Evolutionary conservation across 2,113 vertebrate genomes (phyloP), one percentile per base, ranked within the genome.

Genomic region (Lagopus muta): DNA sequence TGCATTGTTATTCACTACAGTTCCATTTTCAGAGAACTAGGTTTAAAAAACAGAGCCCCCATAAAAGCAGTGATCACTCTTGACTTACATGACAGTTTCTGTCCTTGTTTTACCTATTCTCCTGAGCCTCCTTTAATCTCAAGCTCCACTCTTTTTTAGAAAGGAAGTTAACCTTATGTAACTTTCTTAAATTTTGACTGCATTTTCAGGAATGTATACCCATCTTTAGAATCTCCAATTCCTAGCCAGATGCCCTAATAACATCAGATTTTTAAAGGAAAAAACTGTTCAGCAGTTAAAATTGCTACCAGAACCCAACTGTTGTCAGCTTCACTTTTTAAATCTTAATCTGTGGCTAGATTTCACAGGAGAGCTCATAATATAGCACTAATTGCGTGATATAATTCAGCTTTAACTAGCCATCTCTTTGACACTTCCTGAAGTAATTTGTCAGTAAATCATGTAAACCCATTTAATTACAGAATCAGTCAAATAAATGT

Each of bases 401-500:
- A 88, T 77, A 94, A 86, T 47, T 86, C 67, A 86, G 62, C 17
- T 91, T 74, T 91, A 89, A 93, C 81, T 89, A 82, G 67, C 67
- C 45, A 71, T 71, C 73, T 89, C 67, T 62, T 61, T 71, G 67
- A 78, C 57, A 55, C 42, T 86, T 91, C 67, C 74, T 74, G n/a
- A 77, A 93, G 57, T 82, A 74, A 86, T 91, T 62, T 89, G 34
- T 66, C 88, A 32, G 8, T 76, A 80, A 92, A 76, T 76, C 60
- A 25, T 76, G 48, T 71, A 92, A 88, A 94, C 85, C 36, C 76
- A 88, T 80, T 88, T 88, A 80, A 92, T 92, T 92, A 82, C 42
- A 84, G 52, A 86, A 94, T 77, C 76, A 66, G 83, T 86, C 86
- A 86, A 86, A 92, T 78, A 78, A 92, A 82, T 38, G 75, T 78